Conservation (phyloP, 2,888 invertebrate species). For the Aquatica leii region DNA sequence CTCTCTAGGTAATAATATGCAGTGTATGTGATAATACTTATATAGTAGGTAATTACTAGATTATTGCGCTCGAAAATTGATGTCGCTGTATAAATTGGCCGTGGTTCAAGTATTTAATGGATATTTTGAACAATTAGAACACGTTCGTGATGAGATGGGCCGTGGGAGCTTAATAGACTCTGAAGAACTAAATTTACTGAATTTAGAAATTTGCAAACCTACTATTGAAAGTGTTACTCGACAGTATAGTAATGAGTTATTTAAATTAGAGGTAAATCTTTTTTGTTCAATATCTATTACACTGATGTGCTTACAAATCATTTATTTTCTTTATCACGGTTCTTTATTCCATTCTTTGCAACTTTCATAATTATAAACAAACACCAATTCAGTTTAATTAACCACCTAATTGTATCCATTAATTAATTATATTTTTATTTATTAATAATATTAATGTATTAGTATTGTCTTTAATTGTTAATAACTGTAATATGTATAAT, state of each 20-base stretch:
- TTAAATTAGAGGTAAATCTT: slow-evolving; percentile 18
- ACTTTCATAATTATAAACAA: too few species aligned
- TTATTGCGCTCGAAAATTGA: slow-evolving; percentile 44
- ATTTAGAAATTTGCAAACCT: slow-evolving; percentile 21
- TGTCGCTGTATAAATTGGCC: slow-evolving; percentile 45
- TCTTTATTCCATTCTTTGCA: too few species aligned
- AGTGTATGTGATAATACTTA: too few species aligned
- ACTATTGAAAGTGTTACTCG: slow-evolving; percentile 16
- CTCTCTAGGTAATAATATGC: too few species aligned
- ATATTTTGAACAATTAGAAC: slow-evolving; percentile 39
- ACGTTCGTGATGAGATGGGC: slow-evolving; percentile 34
- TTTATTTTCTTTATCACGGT: too few species aligned
- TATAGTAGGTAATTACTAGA: slow-evolving; percentile 42
- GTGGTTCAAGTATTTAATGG: slow-evolving; percentile 48
- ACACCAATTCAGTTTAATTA: too few species aligned
- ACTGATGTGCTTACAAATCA: too few species aligned
- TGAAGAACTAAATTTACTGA: slow-evolving; percentile 8
- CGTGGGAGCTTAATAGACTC: slow-evolving; percentile 15
- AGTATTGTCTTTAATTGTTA: too few species aligned
- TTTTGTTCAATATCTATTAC: neutral
- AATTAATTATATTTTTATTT: too few species aligned
- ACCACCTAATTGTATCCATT: too few species aligned
- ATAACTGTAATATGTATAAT: too few species aligned
- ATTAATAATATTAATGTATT: too few species aligned
- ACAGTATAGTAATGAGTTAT: slow-evolving; percentile 16